Evolutionary conservation across 2,113 vertebrate species (phyloP).

Genomic region (Ariopsis seemanni): DNA sequence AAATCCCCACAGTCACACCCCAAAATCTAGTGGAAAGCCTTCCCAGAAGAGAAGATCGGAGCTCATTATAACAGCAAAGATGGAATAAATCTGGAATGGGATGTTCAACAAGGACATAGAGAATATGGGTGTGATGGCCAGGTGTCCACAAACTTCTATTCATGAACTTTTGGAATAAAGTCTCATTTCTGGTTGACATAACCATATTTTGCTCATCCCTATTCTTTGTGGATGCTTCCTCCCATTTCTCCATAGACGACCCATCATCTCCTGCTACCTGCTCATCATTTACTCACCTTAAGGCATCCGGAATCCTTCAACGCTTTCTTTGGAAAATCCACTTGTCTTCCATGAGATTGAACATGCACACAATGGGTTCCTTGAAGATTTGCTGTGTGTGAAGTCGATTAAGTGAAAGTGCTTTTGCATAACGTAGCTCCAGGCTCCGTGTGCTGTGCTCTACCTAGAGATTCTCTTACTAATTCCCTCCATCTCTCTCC

Average conservation of each 20-base stretch:
- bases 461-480: conserved; percentile 23
- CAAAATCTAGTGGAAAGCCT: no score
- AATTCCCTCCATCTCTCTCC: conserved; percentile 12
- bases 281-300: conserved; percentile 23
- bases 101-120: background rate
- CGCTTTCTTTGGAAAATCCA: conserved; percentile 7
- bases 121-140: background rate
- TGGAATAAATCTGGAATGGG: background rate
- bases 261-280: background rate
- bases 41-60: no score
- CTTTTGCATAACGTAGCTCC: conserved; percentile 51
- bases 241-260: background rate
- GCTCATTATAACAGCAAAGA: no score
- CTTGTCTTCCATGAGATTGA: conserved; percentile 19
- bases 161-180: background rate
- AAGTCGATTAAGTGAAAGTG: conserved; percentile 61
- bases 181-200: background rate
- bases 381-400: conserved; percentile 28
- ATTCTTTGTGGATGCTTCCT: background rate
- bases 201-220: background rate
- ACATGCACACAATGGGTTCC: conserved; percentile 8
- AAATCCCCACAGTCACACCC: background rate
- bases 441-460: conserved; percentile 28
- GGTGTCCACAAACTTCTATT: background rate
- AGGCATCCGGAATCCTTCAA: background rate